A percentile compares a stretch with the other conserved stretches of the same genome.
These are phyloP conservation scores for Tetropium fuscum DNA, from an alignment of 2,888 invertebrate species.

Conservation along the genomic window DNA sequence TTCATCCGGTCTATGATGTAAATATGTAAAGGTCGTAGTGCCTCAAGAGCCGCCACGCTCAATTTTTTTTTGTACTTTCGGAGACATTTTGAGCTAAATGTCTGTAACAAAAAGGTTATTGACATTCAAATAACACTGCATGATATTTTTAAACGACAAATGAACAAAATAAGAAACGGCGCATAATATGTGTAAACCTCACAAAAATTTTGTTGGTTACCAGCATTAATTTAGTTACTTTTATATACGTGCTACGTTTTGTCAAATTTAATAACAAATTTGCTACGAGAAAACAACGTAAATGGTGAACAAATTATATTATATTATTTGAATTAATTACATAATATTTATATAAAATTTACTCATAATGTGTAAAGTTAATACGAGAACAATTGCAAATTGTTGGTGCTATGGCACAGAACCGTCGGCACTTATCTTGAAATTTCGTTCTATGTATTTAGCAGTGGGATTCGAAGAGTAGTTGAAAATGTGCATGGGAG, in stretches of 20 bases:
- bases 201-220: neutral
- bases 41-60: neutral
- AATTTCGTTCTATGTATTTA: no score
- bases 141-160: neutral
- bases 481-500: no score
- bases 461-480: no score
- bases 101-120: neutral
- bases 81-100: neutral
- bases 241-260: neutral
- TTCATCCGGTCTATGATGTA: neutral
- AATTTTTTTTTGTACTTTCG: neutral
- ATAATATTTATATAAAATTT: no score
- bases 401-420: no score
- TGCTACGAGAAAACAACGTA: neutral
- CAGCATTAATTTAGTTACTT: neutral
- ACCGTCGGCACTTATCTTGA: no score
- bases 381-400: no score
- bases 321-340: no score
- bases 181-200: neutral
- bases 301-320: no score
- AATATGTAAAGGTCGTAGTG: neutral
- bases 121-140: neutral
- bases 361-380: no score
- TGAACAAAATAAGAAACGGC: neutral
- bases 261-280: neutral